Evolutionary conservation across 2,888 invertebrate species (phyloP).

Genomic region (Drosophila borealis): DNA sequence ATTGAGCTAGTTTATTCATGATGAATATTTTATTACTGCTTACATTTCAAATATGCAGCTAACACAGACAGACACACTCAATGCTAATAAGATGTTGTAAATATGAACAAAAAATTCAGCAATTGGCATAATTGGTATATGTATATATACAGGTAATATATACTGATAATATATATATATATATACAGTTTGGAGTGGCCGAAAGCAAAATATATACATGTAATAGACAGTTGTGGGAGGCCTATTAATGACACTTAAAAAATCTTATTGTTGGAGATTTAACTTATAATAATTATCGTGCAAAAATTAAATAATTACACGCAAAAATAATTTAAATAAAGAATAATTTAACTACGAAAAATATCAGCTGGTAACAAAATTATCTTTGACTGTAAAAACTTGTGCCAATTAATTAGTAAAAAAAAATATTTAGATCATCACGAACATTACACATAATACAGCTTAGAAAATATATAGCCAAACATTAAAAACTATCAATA

Average conservation of each 20-base stretch:
- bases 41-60: conserved; percentile 74
- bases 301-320: conserved; percentile 60
- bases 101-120: conserved; percentile 58
- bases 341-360: conserved; percentile 61
- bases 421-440: conserved; percentile 21
- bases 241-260: conserved; percentile 55
- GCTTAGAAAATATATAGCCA: not conserved
- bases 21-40: conserved; percentile 75
- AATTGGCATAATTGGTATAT: conserved; percentile 51
- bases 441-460: conserved; percentile 36
- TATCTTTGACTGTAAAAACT: conserved; percentile 3
- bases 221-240: conserved; percentile 55
- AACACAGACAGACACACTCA: conserved; percentile 52
- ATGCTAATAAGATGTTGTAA: conserved; percentile 54
- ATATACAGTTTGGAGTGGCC: conserved; percentile 63
- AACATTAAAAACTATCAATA: conserved; percentile 31
- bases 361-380: conserved; percentile 21
- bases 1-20: conserved; percentile 76
- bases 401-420: conserved; percentile 13
- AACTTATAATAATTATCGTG: conserved; percentile 68
- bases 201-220: conserved; percentile 40
- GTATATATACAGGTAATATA: conserved; percentile 34
- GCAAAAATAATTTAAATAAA: conserved; percentile 62
- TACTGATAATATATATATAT: conserved; percentile 37
- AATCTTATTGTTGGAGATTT: conserved; percentile 72